Conservation (phyloP, 2,797 vertebrate genomes). For the Vireo griseus region DNA sequence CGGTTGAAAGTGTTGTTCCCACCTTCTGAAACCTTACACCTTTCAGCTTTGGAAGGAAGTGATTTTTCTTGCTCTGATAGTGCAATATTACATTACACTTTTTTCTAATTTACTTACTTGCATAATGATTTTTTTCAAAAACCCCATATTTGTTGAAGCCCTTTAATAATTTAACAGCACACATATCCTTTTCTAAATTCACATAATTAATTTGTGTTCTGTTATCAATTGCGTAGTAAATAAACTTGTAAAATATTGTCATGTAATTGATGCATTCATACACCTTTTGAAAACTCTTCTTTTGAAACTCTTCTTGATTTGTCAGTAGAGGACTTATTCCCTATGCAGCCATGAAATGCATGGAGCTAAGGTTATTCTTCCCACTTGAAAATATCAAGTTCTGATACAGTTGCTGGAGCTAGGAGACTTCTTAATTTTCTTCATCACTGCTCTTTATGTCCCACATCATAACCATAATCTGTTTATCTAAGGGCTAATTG, state of each 20-base stretch:
- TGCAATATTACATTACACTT: not conserved
- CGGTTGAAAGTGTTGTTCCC: not conserved
- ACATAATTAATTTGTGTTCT: not conserved
- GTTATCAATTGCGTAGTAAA: not conserved
- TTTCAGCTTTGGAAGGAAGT: not conserved
- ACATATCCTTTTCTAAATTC: not conserved
- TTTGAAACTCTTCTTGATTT: not conserved
- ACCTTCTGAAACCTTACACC: not conserved
- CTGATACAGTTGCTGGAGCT: not conserved
- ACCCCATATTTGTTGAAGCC: not conserved
- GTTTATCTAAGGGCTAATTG: conserved; percentile 44
- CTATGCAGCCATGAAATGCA: not conserved
- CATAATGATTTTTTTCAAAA: not conserved
- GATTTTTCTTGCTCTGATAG: not conserved
- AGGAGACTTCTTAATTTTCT: conserved; percentile 39
- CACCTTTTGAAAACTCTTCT: not conserved
- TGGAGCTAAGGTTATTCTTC: not conserved
- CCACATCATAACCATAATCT: conserved; percentile 23
- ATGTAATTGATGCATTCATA: not conserved
- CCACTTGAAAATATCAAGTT: not conserved
- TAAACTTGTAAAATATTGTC: not conserved
- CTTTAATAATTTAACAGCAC: not conserved
- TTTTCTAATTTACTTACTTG: not conserved
- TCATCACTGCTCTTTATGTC: conserved; percentile 30
- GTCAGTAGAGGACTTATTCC: not conserved